Evolutionary conservation across 2,797 vertebrate genomes (phyloP).

Genomic region (Pelodytes ibericus): DNA sequence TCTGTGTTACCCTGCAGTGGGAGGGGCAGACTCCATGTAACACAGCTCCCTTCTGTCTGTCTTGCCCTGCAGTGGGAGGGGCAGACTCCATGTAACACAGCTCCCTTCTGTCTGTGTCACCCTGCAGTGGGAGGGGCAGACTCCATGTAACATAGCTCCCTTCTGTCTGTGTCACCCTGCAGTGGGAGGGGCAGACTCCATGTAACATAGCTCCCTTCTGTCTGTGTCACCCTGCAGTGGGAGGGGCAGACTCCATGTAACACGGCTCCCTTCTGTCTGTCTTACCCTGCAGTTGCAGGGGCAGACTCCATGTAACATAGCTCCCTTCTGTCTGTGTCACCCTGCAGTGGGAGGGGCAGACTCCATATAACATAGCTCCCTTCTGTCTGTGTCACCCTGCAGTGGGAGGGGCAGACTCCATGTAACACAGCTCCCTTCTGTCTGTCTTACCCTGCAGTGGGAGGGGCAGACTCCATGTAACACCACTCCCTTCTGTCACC

Average conservation of each 20-base stretch:
- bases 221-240: conserved; percentile 1
- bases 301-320: not conserved
- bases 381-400: not conserved
- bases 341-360: not conserved
- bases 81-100: not conserved
- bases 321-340: not conserved
- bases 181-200: not conserved
- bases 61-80: not conserved
- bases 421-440: not conserved
- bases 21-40: not conserved
- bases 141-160: not conserved
- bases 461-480: not conserved
- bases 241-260: not conserved
- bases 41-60: not conserved
- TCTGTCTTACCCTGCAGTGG: conserved; percentile 1
- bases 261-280: not conserved
- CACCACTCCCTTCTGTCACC: not conserved
- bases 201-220: not conserved
- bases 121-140: not conserved
- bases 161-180: not conserved
- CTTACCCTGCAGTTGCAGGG: not conserved
- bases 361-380: not conserved
- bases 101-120: not conserved
- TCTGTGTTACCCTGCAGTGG: conserved; percentile 1
- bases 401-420: not conserved